Percentiles rank a stretch among this genome's conserved stretches.
phyloP scores from a whole-genome alignment of 1,140 invertebrate species.

The Ylistrum balloti region DNA sequence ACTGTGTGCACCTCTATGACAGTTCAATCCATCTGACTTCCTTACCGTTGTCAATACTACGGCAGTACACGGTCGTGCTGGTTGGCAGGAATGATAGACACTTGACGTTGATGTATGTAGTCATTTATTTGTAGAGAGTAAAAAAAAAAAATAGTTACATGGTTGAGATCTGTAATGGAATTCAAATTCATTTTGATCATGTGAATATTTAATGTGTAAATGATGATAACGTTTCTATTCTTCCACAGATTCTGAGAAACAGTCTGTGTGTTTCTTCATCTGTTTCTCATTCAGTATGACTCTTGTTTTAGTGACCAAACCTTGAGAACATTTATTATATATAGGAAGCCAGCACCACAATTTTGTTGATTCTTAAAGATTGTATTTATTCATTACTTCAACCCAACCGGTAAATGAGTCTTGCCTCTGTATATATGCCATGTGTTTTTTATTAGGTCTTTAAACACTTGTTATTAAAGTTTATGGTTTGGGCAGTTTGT shows the following conservation, averaged over 20 bases:
- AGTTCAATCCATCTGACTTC: slow-evolving; percentile 33
- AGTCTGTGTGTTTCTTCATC: neutral
- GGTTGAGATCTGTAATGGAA: neutral
- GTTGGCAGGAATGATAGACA: neutral
- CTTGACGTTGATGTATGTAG: neutral
- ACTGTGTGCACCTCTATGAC: neutral
- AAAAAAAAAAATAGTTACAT: neutral
- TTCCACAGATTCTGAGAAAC: neutral
- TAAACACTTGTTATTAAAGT: slow-evolving; percentile 30
- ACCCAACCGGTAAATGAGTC: neutral
- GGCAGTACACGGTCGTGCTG: neutral
- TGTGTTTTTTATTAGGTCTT: neutral
- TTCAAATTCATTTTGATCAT: neutral
- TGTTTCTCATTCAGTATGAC: neutral
- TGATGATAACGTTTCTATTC: neutral
- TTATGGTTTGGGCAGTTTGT: neutral
- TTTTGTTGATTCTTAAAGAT: slow-evolving; percentile 5
- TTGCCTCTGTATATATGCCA: neutral
- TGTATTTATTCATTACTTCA: neutral
- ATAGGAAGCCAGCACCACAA: neutral
- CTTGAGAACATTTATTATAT: neutral
- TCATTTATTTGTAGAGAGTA: slow-evolving; percentile 9
- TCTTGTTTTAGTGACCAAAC: neutral
- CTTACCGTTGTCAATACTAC: neutral
- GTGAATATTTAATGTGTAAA: neutral